These are phyloP conservation scores for Diplosoma virens DNA, from an alignment of 23 tunicate species.

Conservation along the genomic window DNA sequence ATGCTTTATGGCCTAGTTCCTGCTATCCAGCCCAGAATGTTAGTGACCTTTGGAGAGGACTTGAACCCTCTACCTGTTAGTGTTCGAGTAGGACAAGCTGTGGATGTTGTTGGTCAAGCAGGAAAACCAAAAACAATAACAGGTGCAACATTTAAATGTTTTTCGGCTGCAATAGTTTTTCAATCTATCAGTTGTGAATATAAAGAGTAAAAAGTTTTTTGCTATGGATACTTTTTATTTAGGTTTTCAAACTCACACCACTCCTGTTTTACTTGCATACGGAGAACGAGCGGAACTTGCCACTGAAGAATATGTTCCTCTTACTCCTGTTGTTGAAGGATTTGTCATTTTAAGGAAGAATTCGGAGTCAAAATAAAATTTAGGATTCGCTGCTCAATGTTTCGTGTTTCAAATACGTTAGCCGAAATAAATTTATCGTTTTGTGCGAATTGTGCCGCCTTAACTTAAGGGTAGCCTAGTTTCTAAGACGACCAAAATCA, in stretches of 20 bases:
- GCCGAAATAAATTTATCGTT: too few relatives aligned
- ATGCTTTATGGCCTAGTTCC: conserved; percentile 88
- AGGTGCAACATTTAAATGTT: conserved; percentile 59
- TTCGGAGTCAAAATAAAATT: conserved; percentile 67
- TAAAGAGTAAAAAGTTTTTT: too few relatives aligned
- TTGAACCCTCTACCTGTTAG: conserved; percentile 80
- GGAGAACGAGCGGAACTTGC: conserved; percentile 98
- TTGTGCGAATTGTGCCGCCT: too few relatives aligned
- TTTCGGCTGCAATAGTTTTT: too few relatives aligned
- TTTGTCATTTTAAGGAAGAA: conserved; percentile 90
- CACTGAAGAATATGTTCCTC: conserved; percentile 92
- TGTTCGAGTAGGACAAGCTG: conserved; percentile 98
- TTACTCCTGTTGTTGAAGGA: conserved; percentile 92
- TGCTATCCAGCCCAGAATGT: conserved; percentile 94
- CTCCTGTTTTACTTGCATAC: conserved; percentile 91
- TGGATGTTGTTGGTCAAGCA: conserved; percentile 98
- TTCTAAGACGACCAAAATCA: too few relatives aligned
- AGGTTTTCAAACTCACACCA: conserved; percentile 98
- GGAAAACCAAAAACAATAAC: conserved; percentile 98
- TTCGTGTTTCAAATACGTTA: too few relatives aligned
- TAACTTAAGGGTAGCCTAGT: too few relatives aligned
- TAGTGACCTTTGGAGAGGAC: conserved; percentile 86
- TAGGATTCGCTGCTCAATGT: too few relatives aligned
- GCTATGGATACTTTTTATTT: too few relatives aligned
- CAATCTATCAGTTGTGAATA: too few relatives aligned